Evolutionary conservation across 2,797 vertebrate species (phyloP).

Genomic region (Thaleichthys pacificus): DNA sequence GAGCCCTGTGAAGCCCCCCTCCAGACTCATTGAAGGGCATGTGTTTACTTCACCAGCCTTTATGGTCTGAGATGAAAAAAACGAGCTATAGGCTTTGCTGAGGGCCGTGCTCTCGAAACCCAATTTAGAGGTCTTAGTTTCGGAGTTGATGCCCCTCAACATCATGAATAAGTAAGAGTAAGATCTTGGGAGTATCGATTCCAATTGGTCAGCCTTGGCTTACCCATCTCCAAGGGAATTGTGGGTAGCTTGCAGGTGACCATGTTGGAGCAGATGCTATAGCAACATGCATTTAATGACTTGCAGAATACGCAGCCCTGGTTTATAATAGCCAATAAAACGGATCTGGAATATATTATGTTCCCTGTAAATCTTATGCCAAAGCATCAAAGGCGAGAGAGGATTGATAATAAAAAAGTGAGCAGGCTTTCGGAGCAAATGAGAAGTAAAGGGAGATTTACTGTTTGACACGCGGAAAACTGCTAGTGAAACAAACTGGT

Average conservation of each 20-base stretch:
- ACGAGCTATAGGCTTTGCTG: not conserved
- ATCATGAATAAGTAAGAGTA: not conserved
- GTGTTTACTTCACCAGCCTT: not conserved
- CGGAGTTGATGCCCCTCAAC: not conserved
- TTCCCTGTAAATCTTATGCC: slow-evolving; percentile 64
- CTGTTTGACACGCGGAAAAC: slow-evolving; percentile 17
- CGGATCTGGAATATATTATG: slow-evolving; percentile 64
- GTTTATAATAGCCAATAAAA: slow-evolving; percentile 66
- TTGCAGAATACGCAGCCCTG: slow-evolving; percentile 47
- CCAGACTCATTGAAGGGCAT: not conserved
- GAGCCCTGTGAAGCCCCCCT: not conserved
- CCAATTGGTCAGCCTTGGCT: slow-evolving; percentile 1
- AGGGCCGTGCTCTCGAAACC: not conserved
- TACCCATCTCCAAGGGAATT: slow-evolving; percentile 19
- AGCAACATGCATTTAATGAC: slow-evolving; percentile 59
- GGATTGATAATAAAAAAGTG: slow-evolving; percentile 43
- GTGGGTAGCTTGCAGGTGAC: slow-evolving; percentile 53
- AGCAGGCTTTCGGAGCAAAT: slow-evolving; percentile 44
- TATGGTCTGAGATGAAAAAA: not conserved
- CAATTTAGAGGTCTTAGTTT: not conserved
- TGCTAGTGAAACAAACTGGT: slow-evolving; percentile 29
- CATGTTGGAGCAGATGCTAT: slow-evolving; percentile 48
- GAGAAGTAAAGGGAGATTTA: slow-evolving; percentile 40
- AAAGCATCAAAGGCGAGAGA: slow-evolving; percentile 63
- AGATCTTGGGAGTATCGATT: slow-evolving; percentile 4